Evolutionary conservation across 1,140 invertebrate genomes (phyloP), one percentile per base, ranked within the genome.

Genomic region (Dendrolimus punctatus): DNA sequence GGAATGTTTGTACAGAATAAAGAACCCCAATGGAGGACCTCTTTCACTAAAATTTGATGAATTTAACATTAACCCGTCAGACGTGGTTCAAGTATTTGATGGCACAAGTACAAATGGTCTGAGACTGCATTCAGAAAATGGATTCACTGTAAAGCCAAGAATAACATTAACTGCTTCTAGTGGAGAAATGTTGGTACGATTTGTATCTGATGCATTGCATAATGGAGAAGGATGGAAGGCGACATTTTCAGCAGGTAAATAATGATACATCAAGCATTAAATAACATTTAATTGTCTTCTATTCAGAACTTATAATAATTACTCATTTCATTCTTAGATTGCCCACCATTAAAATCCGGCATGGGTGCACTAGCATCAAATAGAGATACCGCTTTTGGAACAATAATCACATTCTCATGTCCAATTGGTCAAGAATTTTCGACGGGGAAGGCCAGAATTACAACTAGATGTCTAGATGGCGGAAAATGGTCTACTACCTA

Each of bases 391-490:
- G 93, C 95, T 46, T 98, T 98, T 86, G 96, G 96, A 61, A 97
- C 96, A 44, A 88, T 92, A 41, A 94, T 98, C 42, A 94, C 92
- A 44, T 98, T 97, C 73, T 94, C 95, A 6, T 99, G 97, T 82
- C 96, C 96, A 1, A 89, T 93, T 71, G 97, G 97, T 40, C 96
- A 98, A 88, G 96, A 98, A 87, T 98, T 99, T 81, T 94, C 95
- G 10, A 98, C 95, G 51, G 96, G 96, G 62, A 94, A 95, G 77
- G 87, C 91, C 46, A 91, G 93, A 71, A 93, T 98, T 59, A 92
- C 92, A 5, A 96, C 95, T 2, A 91, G 95, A 82, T 98, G 96
- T 88, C 80, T 93, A 64, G 93, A 92, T 64, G 95, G 96, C 68
- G 97, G 97, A 51, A 94, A 96, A 73, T 99, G 97, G 97, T 97